A percentile compares a stretch with the other conserved stretches of the same genome.
These are phyloP conservation scores for Mastigias papua DNA, from an alignment of 30 jellyfish, hydroid and myxozoan genomes.

Conservation along the genomic window DNA sequence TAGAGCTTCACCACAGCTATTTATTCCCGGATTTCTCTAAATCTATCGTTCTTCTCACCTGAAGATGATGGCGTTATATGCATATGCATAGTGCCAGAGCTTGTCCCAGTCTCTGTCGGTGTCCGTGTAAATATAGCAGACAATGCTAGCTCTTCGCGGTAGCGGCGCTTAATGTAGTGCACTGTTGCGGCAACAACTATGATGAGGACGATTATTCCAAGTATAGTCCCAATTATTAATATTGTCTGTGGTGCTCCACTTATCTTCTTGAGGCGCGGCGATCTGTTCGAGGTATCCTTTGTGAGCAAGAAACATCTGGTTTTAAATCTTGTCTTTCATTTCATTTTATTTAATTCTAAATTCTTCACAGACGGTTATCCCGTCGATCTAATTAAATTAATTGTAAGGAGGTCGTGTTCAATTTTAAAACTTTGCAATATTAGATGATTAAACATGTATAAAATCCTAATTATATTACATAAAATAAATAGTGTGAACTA, in stretches of 20 bases:
- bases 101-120: conserved; percentile 23
- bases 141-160: conserved; percentile 47
- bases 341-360: too few species aligned
- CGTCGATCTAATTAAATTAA: too few species aligned
- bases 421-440: too few species aligned
- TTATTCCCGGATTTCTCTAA: conserved; percentile 8
- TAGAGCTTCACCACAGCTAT: too few species aligned
- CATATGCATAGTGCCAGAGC: conserved; percentile 53
- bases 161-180: conserved; percentile 49
- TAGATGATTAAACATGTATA: too few species aligned
- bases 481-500: too few species aligned
- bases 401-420: too few species aligned
- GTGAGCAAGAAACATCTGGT: not conserved
- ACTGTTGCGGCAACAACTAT: conserved; percentile 53
- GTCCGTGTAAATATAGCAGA: conserved; percentile 55
- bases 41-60: conserved; percentile 44
- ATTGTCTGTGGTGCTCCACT: conserved; percentile 49
- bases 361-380: too few species aligned
- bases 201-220: conserved; percentile 51
- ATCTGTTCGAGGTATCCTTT: not conserved
- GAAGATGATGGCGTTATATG: conserved; percentile 59
- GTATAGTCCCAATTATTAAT: conserved; percentile 45
- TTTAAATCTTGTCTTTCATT: not conserved
- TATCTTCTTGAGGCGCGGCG: conserved; percentile 18
- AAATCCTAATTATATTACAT: too few species aligned